These are phyloP conservation scores for Caenorhabditis tropicalis DNA, from an alignment of 1,140 invertebrate genomes.

Conservation along the genomic window DNA sequence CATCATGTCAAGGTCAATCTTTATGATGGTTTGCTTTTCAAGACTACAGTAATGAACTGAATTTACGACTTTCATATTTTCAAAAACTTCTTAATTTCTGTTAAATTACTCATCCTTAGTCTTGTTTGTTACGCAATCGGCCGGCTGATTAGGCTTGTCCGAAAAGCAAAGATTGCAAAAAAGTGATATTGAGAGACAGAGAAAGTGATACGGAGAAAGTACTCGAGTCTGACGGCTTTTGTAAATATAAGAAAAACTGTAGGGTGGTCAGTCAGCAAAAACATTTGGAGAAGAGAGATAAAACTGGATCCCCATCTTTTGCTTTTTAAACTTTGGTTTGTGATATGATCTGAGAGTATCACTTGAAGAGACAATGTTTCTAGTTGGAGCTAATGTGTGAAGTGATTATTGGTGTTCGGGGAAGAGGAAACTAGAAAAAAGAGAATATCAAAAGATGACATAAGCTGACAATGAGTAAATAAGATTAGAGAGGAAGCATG, in stretches of 20 bases:
- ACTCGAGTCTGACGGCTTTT: slow-evolving; percentile 8
- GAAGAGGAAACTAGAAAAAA: not conserved
- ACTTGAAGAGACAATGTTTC: not conserved
- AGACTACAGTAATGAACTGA: too few species aligned
- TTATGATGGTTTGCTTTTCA: too few species aligned
- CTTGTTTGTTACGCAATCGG: too few species aligned
- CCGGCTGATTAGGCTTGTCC: slow-evolving; percentile 15
- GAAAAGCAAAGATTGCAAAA: slow-evolving; percentile 7
- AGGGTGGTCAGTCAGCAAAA: not conserved
- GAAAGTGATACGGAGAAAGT: not conserved
- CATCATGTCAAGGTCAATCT: too few species aligned
- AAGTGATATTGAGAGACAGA: not conserved
- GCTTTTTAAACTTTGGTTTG: not conserved
- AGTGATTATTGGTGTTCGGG: not conserved
- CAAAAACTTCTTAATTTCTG: too few species aligned
- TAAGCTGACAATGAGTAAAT: not conserved
- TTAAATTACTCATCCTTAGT: too few species aligned
- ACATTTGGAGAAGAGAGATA: not conserved
- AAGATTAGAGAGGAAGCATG: too few species aligned
- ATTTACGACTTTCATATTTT: too few species aligned
- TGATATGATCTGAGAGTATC: not conserved
- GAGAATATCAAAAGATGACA: not conserved
- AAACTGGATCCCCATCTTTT: not conserved
- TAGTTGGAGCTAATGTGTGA: not conserved
- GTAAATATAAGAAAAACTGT: not conserved